Percentiles rank a stretch among this genome's conserved stretches.
Evolutionary conservation across 2,113 vertebrate genomes (phyloP).

Genomic region (Nothobranchius furzeri): DNA sequence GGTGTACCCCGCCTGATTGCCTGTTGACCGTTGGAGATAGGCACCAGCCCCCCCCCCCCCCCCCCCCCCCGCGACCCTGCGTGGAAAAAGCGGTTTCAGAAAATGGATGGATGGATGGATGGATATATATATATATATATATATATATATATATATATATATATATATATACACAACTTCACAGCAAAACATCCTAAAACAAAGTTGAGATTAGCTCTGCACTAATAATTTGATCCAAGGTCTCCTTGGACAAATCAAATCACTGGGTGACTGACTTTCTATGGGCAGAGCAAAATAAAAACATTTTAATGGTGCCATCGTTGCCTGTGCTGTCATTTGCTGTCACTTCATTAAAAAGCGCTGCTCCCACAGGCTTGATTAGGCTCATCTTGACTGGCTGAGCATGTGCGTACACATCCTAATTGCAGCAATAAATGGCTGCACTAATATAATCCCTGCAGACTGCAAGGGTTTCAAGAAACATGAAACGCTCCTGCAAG

Average conservation of each 20-base stretch:
- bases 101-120: no score
- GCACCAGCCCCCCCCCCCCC: no score
- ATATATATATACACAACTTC: no score
- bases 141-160: no score
- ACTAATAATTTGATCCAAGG: background rate
- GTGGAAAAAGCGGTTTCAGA: no score
- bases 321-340: slow-evolving; percentile 21
- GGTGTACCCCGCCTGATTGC: no score
- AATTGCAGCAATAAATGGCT: slow-evolving; percentile 39
- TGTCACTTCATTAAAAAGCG: slow-evolving; percentile 16
- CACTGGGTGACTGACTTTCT: slow-evolving; percentile 6
- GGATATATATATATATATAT: no score
- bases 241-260: background rate
- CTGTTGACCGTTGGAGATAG: no score
- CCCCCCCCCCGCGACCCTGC: no score
- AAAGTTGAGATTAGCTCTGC: no score
- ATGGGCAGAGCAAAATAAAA: background rate
- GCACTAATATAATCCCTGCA: slow-evolving; percentile 44
- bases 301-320: slow-evolving; percentile 24
- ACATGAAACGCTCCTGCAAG: slow-evolving; percentile 21
- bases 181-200: no score
- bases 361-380: slow-evolving; percentile 31
- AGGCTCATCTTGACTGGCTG: slow-evolving; percentile 39
- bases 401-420: slow-evolving; percentile 29
- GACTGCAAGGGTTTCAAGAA: slow-evolving; percentile 14